Percentiles rank a stretch among this genome's conserved stretches.
Conservation (phyloP, 2,888 invertebrate genomes). For the Ariolimax columbianus region DNA sequence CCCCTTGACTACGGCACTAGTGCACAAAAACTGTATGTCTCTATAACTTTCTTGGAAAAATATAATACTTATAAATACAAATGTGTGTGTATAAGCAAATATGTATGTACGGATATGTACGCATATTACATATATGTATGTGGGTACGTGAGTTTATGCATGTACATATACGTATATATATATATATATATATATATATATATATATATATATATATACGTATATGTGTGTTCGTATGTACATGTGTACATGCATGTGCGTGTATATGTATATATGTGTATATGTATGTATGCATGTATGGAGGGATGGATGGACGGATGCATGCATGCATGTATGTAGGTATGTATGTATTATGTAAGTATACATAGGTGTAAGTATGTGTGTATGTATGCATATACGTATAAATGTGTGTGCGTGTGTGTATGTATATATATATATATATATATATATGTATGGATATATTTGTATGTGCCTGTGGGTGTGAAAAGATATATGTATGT, state of each 20-base stretch:
- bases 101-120: too few relatives aligned
- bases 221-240: too few relatives aligned
- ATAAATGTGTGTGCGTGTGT: neutral
- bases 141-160: too few relatives aligned
- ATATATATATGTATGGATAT: too few relatives aligned
- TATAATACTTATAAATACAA: neutral
- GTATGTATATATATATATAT: neutral
- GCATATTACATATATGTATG: too few relatives aligned
- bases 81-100: too few relatives aligned
- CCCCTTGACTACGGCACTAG: too few relatives aligned
- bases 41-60: neutral
- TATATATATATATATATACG: conserved; percentile 7
- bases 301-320: too few relatives aligned
- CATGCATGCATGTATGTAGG: too few relatives aligned
- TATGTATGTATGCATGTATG: conserved; percentile 4
- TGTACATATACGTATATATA: neutral
- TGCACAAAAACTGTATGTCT: neutral
- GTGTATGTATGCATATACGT: neutral
- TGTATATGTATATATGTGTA: conserved; percentile 8
- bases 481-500: too few relatives aligned
- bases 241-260: neutral
- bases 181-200: neutral
- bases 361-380: neutral
- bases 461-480: too few relatives aligned
- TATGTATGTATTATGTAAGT: too few relatives aligned